A percentile compares a stretch with the other conserved stretches of the same genome.
Conservation (phyloP, 1,140 invertebrate species). For the Drosophila persimilis region DNA sequence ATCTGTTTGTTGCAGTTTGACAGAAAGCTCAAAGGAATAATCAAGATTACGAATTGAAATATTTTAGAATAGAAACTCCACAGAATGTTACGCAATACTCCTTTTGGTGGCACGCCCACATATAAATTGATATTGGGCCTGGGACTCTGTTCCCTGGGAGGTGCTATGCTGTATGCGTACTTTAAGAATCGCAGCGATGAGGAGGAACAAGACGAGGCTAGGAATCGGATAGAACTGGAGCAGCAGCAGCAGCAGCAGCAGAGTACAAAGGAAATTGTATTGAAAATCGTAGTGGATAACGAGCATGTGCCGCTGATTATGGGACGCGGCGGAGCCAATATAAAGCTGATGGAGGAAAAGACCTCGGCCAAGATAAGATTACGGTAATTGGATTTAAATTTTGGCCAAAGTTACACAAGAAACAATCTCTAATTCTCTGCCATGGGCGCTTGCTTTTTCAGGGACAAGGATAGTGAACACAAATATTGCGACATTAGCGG, state of each 20-base stretch:
- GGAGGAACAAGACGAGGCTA: slow-evolving; percentile 38
- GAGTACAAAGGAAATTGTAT: slow-evolving; percentile 61
- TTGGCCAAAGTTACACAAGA: not conserved
- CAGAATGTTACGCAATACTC: slow-evolving; percentile 74
- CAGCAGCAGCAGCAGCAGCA: slow-evolving; percentile 13
- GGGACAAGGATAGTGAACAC: slow-evolving; percentile 83
- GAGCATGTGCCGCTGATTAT: slow-evolving; percentile 83
- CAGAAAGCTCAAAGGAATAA: slow-evolving; percentile 1
- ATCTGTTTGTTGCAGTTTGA: slow-evolving; percentile 20
- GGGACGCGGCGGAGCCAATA: slow-evolving; percentile 87
- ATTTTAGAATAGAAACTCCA: not conserved
- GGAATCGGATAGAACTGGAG: not conserved
- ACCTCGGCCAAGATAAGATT: slow-evolving; percentile 89
- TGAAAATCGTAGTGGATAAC: slow-evolving; percentile 73
- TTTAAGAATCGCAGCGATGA: slow-evolving; percentile 74
- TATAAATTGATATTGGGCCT: slow-evolving; percentile 78
- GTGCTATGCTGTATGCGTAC: slow-evolving; percentile 79
- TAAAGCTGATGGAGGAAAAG: slow-evolving; percentile 88
- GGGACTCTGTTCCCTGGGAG: slow-evolving; percentile 79
- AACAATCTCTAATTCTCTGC: not conserved
- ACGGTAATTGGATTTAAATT: slow-evolving; percentile 62
- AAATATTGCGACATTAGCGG: slow-evolving; percentile 88
- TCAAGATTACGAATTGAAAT: too few species aligned
- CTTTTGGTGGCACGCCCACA: slow-evolving; percentile 64
- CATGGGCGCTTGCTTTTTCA: slow-evolving; percentile 12